Evolutionary conservation across 2,113 vertebrate genomes (phyloP), one percentile per base, ranked within the genome.

Genomic region (Datnioides undecimradiatus): DNA sequence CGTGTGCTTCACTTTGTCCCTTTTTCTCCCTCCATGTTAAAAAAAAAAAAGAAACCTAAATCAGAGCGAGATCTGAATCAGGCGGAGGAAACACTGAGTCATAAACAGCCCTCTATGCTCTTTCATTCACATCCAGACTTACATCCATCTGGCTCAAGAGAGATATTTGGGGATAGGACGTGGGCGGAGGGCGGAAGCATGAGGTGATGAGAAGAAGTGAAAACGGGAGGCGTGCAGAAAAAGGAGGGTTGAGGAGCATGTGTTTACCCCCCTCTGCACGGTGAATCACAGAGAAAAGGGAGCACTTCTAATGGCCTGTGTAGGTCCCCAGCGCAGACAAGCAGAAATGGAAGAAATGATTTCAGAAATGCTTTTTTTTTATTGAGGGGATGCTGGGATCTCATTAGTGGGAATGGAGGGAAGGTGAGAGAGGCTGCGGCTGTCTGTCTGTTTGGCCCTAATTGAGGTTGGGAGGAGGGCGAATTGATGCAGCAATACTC

Each of bases 351-450:
- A 84, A 81, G 84, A 71, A 82, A 78, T 81, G 33, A 85, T 87
- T 79, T 76, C 73, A 77, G 78, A 63, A 84, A 76, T 0, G 17
- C 34, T 73, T 60, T 76, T 73, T 60, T 76, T 82, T 85, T 76
- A 59, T 83, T 82, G 70, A 77, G 65, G 81, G 78, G 77, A 73
- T 91, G 87, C 88, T 82, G 89, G 55, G 79, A 82, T 89, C 83
- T 90, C 88, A 88, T 90, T 90, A 93, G 80, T n/a, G 62, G 48
- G 75, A 54, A 82, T 64, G 63, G 76, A 85, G 65, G 43, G 34
- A 45, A 82, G 36, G 73, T 68, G 82, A 87, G 73, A 77, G 49
- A 64, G 84, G 46, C 70, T 84, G 46, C 3, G n/a, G 63, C 65
- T 83, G 66, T 73, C 85, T 74, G 80, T 82, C 79, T 73, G 76